Evolutionary conservation across 2,888 invertebrate species (phyloP).

Genomic region (Pristionchus entomophagus): DNA sequence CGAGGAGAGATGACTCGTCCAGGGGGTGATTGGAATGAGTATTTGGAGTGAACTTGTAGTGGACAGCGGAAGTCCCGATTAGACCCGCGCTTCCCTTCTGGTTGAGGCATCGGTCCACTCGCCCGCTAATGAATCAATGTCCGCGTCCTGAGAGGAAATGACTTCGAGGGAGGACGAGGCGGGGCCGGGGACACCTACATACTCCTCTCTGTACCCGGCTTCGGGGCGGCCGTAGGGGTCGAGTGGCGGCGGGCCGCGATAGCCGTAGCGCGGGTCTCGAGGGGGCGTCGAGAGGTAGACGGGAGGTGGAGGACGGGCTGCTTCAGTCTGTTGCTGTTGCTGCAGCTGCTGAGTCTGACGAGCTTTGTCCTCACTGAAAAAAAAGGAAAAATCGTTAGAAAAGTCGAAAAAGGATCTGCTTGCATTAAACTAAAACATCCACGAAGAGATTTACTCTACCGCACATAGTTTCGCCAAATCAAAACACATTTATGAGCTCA

Average conservation of each 20-base stretch:
- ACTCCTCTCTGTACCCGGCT: slow-evolving; percentile 34
- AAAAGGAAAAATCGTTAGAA: background rate
- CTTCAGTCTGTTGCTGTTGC: background rate
- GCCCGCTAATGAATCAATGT: slow-evolving; percentile 32
- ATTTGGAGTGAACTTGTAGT: no score
- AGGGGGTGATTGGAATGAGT: background rate
- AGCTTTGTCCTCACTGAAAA: slow-evolving; percentile 22
- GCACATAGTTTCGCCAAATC: no score
- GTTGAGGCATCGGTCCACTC: background rate
- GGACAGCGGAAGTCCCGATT: no score
- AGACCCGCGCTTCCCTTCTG: slow-evolving; percentile 32
- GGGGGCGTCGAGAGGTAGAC: slow-evolving; percentile 44
- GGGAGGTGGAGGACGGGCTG: slow-evolving; percentile 37
- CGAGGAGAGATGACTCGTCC: slow-evolving; percentile 24
- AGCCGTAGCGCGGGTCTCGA: slow-evolving; percentile 42
- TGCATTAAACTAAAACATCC: no score
- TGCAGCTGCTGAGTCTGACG: background rate
- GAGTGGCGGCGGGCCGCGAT: slow-evolving; percentile 20
- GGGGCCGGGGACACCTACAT: slow-evolving; percentile 26
- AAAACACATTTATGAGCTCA: no score
- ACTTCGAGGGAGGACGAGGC: background rate
- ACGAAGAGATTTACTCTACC: no score
- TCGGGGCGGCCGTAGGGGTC: background rate
- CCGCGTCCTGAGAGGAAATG: slow-evolving; percentile 20
- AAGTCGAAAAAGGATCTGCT: background rate